phyloP scores from a whole-genome alignment of 2,113 vertebrate genomes.

The Nicator chloris region DNA sequence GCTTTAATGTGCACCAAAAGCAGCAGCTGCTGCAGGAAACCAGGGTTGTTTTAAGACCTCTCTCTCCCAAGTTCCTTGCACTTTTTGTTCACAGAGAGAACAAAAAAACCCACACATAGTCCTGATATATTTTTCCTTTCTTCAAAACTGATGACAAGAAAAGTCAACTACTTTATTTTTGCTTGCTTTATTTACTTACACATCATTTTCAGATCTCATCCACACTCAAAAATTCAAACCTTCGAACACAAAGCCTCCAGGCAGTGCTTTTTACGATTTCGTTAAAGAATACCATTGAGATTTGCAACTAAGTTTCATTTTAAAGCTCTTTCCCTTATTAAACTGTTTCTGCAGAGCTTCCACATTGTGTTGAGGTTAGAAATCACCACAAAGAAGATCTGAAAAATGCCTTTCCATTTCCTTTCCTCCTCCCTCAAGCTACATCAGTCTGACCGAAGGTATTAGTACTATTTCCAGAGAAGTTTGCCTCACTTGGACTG shows the following conservation, averaged over 20 bases:
- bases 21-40: background rate
- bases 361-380: background rate
- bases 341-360: background rate
- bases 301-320: background rate
- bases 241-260: background rate
- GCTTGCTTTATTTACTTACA: background rate
- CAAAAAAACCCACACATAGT: background rate
- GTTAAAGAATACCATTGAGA: background rate
- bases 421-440: background rate
- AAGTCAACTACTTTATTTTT: background rate
- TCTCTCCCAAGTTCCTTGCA: background rate
- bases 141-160: background rate
- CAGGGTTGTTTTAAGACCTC: background rate
- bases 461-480: background rate
- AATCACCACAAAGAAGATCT: background rate
- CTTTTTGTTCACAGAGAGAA: background rate
- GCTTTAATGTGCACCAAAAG: background rate
- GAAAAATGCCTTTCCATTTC: background rate
- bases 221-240: background rate
- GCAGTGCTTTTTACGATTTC: background rate
- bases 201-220: background rate
- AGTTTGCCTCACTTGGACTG: background rate
- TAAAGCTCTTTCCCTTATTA: background rate
- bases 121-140: background rate
- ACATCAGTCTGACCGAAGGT: background rate